Evolutionary conservation across 92 coral and sea anemone genomes (phyloP).

Genomic region (Porites rus): DNA sequence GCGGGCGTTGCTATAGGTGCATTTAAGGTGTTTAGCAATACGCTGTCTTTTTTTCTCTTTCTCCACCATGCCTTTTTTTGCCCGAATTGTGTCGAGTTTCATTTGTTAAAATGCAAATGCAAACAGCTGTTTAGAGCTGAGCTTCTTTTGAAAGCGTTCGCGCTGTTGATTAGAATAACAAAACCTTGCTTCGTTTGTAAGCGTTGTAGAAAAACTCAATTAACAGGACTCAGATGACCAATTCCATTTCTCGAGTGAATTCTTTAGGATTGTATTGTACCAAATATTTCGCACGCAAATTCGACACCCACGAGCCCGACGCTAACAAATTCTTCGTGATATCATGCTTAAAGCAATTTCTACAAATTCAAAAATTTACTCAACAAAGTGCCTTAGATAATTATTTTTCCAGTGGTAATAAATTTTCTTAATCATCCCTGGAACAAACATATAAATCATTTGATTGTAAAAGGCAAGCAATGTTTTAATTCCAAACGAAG

Average conservation of each 20-base stretch:
- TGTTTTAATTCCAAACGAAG: constrained; percentile 20
- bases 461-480: constrained; percentile 24
- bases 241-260: constrained; percentile 6
- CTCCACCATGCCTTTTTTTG: constrained; percentile 1
- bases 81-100: constrained; percentile 54
- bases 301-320: neutral
- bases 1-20: constrained; percentile 13
- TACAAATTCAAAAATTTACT: constrained; percentile 17
- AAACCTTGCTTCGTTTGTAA: constrained; percentile 53
- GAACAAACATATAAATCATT: constrained; percentile 36
- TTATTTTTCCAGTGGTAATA: constrained; percentile 42
- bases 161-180: constrained; percentile 57
- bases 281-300: neutral
- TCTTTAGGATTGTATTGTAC: constrained; percentile 47
- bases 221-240: constrained; percentile 23
- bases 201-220: constrained; percentile 56
- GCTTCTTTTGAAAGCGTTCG: constrained; percentile 22
- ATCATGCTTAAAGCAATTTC: neutral
- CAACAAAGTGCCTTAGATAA: constrained; percentile 27
- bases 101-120: constrained; percentile 78
- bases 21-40: constrained; percentile 7
- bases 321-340: neutral
- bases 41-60: constrained; percentile 3
- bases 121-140: constrained; percentile 68
- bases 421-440: constrained; percentile 33